Evolutionary conservation across 2,797 vertebrate species (phyloP), one percentile per base, ranked within the genome.

Genomic region (Crenuchus spilurus): DNA sequence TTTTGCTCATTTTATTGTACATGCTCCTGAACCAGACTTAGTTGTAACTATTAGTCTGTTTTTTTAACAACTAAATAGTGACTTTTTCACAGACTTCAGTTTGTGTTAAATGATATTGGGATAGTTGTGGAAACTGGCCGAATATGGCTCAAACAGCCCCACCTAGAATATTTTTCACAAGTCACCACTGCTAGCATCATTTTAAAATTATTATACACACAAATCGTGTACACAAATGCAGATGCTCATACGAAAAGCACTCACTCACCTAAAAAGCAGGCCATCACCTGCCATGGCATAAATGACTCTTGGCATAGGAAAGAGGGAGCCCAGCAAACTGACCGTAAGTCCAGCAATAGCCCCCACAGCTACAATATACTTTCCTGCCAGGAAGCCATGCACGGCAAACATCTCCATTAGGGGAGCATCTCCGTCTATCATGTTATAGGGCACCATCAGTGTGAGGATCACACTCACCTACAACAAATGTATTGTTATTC

Each of bases 361-460:
- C 6, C 98, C 98, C 0, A 95, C 91, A 1, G 98, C 96, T 74
- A 98, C 95, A 0, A 92, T 86, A 82, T 96, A 99, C 74, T 98
- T 97, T 49, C 96, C 98, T 28, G 91, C 90, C 0, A 94, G 87
- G 88, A 98, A 99, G 16, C 96, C 96, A 0, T 95, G 95, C 48
- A 81, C 89, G 0, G 92, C 95, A 33, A 99, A 99, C 97, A 99
- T 99, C 90, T 98, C 97, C 96, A 99, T 97, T 81, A 99, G 93
- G 0, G 98, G 98, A 13, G 97, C 97, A 18, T 97, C 96, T 0
- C 94, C 94, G 61, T 99, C 98, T 0, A 99, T 98, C 80, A 93
- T 89, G 16, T 95, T 81, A 3, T 95, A 98, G 0, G 97, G 98
- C 52, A 99, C 96, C 96, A 98, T 94, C 79, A 99, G 91, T 0